phyloP scores from a whole-genome alignment of 2,113 vertebrate genomes.

The Orcinus orca region DNA sequence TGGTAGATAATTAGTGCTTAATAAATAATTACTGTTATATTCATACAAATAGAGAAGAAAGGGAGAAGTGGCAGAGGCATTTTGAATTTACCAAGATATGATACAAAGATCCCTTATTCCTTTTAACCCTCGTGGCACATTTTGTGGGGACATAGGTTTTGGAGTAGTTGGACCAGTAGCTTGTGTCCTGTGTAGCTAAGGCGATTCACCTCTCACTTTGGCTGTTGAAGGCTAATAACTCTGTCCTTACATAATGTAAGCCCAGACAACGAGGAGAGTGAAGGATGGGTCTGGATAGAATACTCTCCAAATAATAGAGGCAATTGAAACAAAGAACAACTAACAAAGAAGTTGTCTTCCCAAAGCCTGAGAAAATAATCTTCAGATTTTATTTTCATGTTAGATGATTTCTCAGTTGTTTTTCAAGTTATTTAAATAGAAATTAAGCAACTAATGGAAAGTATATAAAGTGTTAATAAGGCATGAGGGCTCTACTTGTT shows the following conservation, averaged over 20 bases:
- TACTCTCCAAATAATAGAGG: not conserved
- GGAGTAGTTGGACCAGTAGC: not conserved
- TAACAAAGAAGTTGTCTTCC: not conserved
- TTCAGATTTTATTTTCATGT: not conserved
- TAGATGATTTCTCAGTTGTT: conserved; percentile 4
- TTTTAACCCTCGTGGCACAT: not conserved
- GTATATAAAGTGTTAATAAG: not conserved
- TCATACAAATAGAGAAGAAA: not conserved
- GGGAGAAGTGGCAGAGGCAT: not conserved
- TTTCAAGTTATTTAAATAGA: conserved; percentile 42
- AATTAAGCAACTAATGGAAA: conserved; percentile 1
- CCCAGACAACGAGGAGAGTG: not conserved
- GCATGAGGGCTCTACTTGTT: not conserved
- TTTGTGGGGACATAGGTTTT: not conserved
- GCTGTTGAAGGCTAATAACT: not conserved
- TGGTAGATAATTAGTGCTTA: not conserved
- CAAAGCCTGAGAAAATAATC: not conserved
- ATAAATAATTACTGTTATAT: not conserved
- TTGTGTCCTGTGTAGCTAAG: not conserved
- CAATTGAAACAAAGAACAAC: not conserved
- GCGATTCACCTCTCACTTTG: not conserved
- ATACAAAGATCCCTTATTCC: not conserved
- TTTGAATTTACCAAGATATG: not conserved
- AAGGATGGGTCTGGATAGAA: not conserved
- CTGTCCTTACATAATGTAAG: not conserved